Conservation (phyloP, 1,140 invertebrate species). For the Philotrypesis tridentata region DNA sequence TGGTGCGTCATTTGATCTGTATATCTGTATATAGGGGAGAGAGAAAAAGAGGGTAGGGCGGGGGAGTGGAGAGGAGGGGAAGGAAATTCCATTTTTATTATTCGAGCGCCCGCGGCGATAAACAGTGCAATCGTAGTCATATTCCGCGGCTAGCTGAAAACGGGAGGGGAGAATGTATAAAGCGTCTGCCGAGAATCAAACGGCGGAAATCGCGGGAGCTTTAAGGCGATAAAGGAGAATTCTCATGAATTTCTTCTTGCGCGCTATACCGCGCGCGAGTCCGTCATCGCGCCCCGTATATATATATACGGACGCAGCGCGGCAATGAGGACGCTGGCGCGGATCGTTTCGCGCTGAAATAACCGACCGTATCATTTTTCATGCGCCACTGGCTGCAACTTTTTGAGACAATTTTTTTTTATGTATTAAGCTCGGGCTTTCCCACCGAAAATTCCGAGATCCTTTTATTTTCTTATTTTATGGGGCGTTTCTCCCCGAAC, state of each 20-base stretch:
- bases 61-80: not conserved
- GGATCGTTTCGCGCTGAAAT: not conserved
- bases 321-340: not conserved
- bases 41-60: not conserved
- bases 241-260: not conserved
- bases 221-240: not conserved
- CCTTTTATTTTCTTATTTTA: too few relatives aligned
- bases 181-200: not conserved
- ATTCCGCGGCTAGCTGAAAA: not conserved
- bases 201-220: not conserved
- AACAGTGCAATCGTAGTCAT: constrained; percentile 21
- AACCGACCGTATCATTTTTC: not conserved
- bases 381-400: not conserved
- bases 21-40: not conserved
- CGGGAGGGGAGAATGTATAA: not conserved
- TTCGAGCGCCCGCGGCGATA: not conserved
- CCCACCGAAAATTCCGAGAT: too few relatives aligned
- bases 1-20: not conserved
- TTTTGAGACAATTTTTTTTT: not conserved
- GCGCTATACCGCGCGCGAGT: too few relatives aligned
- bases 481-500: too few relatives aligned
- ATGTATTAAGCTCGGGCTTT: too few relatives aligned
- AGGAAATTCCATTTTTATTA: constrained; percentile 26
- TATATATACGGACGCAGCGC: too few relatives aligned
- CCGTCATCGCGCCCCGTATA: too few relatives aligned